A percentile compares a stretch with the other conserved stretches of the same genome.
phyloP scores from a whole-genome alignment of 2,797 vertebrate genomes.

The Hippopotamyrus pictus region DNA sequence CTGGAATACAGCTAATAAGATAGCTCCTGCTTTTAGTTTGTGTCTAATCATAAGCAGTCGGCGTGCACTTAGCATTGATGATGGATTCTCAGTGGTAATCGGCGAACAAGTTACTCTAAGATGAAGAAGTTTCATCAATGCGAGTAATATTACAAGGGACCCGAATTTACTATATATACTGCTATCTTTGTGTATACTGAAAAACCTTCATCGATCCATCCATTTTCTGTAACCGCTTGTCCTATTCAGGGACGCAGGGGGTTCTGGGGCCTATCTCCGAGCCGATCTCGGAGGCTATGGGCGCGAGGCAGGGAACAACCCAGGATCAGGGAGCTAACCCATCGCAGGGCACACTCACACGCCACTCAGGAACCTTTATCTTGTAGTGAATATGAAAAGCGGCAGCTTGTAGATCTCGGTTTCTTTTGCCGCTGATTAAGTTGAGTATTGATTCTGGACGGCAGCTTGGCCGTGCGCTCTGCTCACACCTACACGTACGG shows the following conservation, averaged over 20 bases:
- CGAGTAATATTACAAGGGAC: background rate
- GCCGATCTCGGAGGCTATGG: background rate
- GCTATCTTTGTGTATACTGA: background rate
- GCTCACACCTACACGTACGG: slow-evolving; percentile 10
- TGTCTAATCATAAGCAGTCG: background rate
- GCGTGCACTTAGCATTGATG: background rate
- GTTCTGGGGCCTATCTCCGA: background rate
- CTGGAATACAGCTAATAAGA: background rate
- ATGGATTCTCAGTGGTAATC: background rate
- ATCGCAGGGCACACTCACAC: background rate
- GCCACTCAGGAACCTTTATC: background rate
- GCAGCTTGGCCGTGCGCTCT: background rate
- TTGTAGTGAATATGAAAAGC: background rate
- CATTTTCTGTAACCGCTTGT: background rate
- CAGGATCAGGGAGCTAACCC: background rate
- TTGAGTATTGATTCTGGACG: background rate
- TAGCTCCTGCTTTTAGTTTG: background rate
- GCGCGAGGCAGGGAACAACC: background rate
- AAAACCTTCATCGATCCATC: background rate
- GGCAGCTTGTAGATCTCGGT: background rate
- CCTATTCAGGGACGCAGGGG: background rate
- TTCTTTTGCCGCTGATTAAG: background rate
- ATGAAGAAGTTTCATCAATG: background rate
- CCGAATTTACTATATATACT: background rate
- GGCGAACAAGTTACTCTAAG: background rate